Evolutionary conservation across 2,888 invertebrate species (phyloP).

Genomic region (Elmis aenea): DNA sequence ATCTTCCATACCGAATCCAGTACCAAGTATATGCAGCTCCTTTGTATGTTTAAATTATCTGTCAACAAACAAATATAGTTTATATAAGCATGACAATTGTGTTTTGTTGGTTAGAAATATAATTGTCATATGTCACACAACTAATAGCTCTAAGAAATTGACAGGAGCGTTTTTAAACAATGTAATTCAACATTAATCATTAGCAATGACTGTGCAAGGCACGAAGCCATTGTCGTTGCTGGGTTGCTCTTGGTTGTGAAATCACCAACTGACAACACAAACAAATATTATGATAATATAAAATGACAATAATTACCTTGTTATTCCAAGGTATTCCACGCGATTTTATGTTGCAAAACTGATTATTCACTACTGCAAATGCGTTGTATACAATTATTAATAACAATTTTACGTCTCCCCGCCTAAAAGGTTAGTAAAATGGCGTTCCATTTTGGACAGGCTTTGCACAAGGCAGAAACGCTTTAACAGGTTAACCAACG

Average conservation of each 20-base stretch:
- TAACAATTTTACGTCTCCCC: slow-evolving; percentile 36
- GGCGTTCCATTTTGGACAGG: slow-evolving; percentile 36
- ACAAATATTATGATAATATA: neutral
- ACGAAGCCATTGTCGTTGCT: neutral
- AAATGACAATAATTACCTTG: neutral
- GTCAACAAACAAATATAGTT: neutral
- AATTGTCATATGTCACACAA: slow-evolving; percentile 11
- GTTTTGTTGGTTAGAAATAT: slow-evolving; percentile 15
- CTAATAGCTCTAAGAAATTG: too few relatives aligned
- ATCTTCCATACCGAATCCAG: slow-evolving; percentile 44
- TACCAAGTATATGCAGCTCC: too few relatives aligned
- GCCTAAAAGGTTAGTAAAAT: slow-evolving; percentile 47
- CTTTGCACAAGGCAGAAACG: slow-evolving; percentile 10
- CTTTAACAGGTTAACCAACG: slow-evolving; percentile 26
- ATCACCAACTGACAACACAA: neutral
- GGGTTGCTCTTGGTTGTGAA: neutral
- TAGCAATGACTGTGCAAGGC: slow-evolving; percentile 8
- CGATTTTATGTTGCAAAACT: too few relatives aligned
- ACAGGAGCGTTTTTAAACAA: too few relatives aligned
- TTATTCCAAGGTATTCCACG: too few relatives aligned
- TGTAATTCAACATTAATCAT: too few relatives aligned
- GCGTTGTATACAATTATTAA: slow-evolving; percentile 28
- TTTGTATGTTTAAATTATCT: too few relatives aligned
- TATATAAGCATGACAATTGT: too few relatives aligned
- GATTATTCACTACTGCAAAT: neutral